Base-by-base conservation (phyloP, 2,888 invertebrate species). In the Acronicta leporina region DNA sequence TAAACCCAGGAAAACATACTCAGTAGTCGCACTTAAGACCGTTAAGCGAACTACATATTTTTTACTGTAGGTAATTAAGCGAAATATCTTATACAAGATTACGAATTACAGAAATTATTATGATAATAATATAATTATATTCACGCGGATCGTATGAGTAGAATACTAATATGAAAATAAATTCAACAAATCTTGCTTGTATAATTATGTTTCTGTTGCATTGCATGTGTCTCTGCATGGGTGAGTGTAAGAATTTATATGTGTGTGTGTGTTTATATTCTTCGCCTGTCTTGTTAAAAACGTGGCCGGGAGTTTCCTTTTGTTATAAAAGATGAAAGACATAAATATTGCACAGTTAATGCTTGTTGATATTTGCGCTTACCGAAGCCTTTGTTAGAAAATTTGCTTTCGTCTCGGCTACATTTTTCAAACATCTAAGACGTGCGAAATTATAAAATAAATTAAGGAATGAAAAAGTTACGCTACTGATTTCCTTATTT, bases 271-370 rank as follows among this genome's bases (percentile, higher is more conserved):
- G 16, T 33, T 9, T 43, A 40, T 45, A 46, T 49, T 20, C n/a
- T 49, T 43, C 44, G 42, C 40, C 11, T 14, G 54, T 41, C 41
- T 38, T 63, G 43, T 51, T 44, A 50, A 35, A 43, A 40, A 44
- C 46, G 30, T 38, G 10, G 30, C 41, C 20, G 20, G 16, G 13
- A 50, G 62, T 43, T 63, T 68, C 43, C 64, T 69, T 70, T 70
- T 59, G 71, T 54, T 54, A 70, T 70, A 64, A 70, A 70, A 64
- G 47, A 70, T 68, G 50, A 68, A 70, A 70, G 50, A 51, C 45
- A 51, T 54, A 54, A 70, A 64, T 54, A 63, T 47, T 30, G 48
- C 44, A 35, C 50, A 51, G 53, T 51, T 70, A 54, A 59, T 64
- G 50, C 38, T 41, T 15, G 63, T 30, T 45, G 53, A 54, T 47